These are phyloP conservation scores for Drosophila mayaguana DNA, from an alignment of 2,888 invertebrate species.

Conservation along the genomic window DNA sequence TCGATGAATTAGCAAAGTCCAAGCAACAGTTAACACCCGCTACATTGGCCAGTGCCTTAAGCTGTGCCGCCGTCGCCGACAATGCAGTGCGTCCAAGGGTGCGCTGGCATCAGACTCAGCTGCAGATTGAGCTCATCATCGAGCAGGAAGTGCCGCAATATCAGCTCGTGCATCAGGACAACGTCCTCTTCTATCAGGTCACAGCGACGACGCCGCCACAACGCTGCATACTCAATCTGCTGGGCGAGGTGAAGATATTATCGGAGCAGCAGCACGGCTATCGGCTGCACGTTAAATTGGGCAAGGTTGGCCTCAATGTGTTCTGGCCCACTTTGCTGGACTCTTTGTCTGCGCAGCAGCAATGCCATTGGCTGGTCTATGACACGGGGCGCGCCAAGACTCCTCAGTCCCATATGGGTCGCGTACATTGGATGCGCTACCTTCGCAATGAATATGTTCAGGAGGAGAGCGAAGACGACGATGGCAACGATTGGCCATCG, in stretches of 20 bases:
- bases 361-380: conserved; percentile 55
- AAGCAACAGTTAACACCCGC: neutral
- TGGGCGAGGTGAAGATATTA: conserved; percentile 43
- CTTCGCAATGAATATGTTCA: neutral
- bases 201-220: conserved; percentile 44
- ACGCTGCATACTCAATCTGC: conserved; percentile 49
- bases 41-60: conserved; percentile 6
- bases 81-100: conserved; percentile 54
- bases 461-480: neutral
- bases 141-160: conserved; percentile 60
- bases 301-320: conserved; percentile 24
- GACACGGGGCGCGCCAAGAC: conserved; percentile 32
- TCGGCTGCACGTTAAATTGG: conserved; percentile 52
- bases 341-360: conserved; percentile 48
- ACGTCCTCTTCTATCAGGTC: conserved; percentile 45
- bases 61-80: conserved; percentile 1
- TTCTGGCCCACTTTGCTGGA: conserved; percentile 56
- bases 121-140: conserved; percentile 43
- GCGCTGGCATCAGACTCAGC: conserved; percentile 50
- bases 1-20: neutral
- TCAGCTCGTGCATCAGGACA: conserved; percentile 27
- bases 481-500: neutral
- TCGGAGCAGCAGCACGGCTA: conserved; percentile 57
- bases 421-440: conserved; percentile 38
- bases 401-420: neutral